Base-by-base conservation (phyloP, 2,797 vertebrate species). In the Margarornis squamiger region DNA sequence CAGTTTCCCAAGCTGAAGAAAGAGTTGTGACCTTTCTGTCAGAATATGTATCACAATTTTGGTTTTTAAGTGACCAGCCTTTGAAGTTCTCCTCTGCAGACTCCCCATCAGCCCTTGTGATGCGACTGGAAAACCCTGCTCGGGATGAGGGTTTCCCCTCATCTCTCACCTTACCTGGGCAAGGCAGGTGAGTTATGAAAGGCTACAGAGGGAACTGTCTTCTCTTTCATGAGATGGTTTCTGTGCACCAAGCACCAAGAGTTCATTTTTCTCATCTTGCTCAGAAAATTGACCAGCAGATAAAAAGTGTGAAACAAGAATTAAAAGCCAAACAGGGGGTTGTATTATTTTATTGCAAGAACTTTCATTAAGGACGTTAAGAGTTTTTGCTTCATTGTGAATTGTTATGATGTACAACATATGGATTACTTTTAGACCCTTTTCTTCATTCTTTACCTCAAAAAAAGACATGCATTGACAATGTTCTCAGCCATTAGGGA, bases 281-380 rank as follows among this genome's bases (percentile, higher is more conserved):
- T 91, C 55, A 76, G 71, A 95, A 95, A 93, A 95, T 45, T 19
- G 57, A 82, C 88, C 71, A 67, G 75, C 18, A 21, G 79, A 94
- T 58, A 85, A 86, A 91, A 85, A 61, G 38, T 48, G 43, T 92
- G 86, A 96, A 92, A 92, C 63, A 90, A 76, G 89, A 93, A 82
- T 66, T 66, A 93, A 57, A 19, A 78, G n/a, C 29, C 89, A 94
- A 81, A 86, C 52, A 93, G 9, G 13, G n/a, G 88, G 70, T 26
- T 36, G 70, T 57, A 36, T 73, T 76, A 43, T 82, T 90, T 92
- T 81, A 92, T 48, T 81, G 59, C 54, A 74, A 63, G 88, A 86
- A 73, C 10, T 58, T 88, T 79, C 80, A 46, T 6, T 6, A 59
- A 80, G 55, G 59, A 63, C 22, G 26, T 59, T 79, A 79, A 66